Evolutionary conservation across 2,888 invertebrate species (phyloP).

Genomic region (Tromatobia lineatoria): DNA sequence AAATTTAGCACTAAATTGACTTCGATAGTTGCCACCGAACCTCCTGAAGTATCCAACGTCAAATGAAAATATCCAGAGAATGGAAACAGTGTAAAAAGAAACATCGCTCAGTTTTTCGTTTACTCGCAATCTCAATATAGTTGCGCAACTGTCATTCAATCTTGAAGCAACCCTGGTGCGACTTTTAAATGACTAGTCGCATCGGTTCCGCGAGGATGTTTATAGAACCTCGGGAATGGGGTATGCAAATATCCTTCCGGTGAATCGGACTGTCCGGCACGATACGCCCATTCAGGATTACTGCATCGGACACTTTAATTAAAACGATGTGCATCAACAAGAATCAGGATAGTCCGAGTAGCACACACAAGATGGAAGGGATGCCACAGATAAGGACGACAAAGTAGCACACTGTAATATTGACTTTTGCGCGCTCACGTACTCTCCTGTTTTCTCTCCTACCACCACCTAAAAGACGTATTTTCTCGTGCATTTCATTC

Average conservation of each 20-base stretch:
- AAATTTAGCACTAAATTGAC: too few relatives aligned
- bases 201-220: not conserved
- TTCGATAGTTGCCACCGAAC: too few relatives aligned
- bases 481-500: not conserved
- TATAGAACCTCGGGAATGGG: not conserved
- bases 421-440: conserved; percentile 20
- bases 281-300: conserved; percentile 38
- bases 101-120: too few relatives aligned
- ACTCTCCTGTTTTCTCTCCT: not conserved
- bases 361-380: conserved; percentile 5
- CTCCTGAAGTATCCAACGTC: too few relatives aligned
- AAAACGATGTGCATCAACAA: conserved; percentile 46
- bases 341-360: conserved; percentile 18
- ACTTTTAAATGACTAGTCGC: too few relatives aligned
- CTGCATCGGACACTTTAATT: conserved; percentile 58
- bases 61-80: too few relatives aligned
- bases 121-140: too few relatives aligned
- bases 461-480: not conserved
- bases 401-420: conserved; percentile 8
- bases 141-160: too few relatives aligned
- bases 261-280: conserved; percentile 20
- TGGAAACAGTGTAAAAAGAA: too few relatives aligned
- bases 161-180: too few relatives aligned
- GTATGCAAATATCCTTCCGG: conserved; percentile 32
- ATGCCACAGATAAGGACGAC: not conserved